Percentiles rank a stretch among this genome's conserved stretches.
Evolutionary conservation across 2,797 vertebrate genomes (phyloP).

Genomic region (Novumbra hubbsi): DNA sequence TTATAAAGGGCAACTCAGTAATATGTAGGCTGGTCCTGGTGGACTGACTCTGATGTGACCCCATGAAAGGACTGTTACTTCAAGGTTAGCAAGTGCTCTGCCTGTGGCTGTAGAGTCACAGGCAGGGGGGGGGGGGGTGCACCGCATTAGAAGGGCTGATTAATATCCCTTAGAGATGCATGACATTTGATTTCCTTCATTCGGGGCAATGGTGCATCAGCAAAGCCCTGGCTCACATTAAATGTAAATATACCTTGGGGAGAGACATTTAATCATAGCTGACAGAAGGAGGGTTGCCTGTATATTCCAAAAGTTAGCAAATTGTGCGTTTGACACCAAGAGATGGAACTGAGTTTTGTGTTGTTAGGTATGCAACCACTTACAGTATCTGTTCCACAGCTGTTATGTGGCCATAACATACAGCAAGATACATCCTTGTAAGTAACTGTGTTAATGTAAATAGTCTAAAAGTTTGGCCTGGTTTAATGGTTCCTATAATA

Average conservation of each 20-base stretch:
- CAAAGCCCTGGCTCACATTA: slow-evolving; percentile 57
- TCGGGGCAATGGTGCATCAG: slow-evolving; percentile 30
- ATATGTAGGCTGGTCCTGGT: background rate
- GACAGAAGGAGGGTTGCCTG: slow-evolving; percentile 38
- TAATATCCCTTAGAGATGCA: slow-evolving; percentile 65
- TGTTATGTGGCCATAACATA: background rate
- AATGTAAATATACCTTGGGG: slow-evolving; percentile 65
- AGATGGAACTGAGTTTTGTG: background rate
- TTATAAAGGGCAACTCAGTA: background rate
- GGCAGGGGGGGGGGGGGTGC: background rate
- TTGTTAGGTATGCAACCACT: background rate
- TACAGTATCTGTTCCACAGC: background rate
- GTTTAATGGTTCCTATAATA: background rate
- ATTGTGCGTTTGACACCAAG: slow-evolving; percentile 24
- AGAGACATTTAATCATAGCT: slow-evolving; percentile 39
- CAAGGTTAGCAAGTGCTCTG: slow-evolving; percentile 39
- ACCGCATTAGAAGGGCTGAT: slow-evolving; percentile 55
- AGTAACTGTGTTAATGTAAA: background rate
- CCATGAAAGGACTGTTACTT: slow-evolving; percentile 20
- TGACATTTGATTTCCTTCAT: slow-evolving; percentile 70
- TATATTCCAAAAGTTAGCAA: slow-evolving; percentile 34
- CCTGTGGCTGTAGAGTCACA: slow-evolving; percentile 16
- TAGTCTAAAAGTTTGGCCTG: background rate
- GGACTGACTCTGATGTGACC: background rate
- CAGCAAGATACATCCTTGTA: background rate